Evolutionary conservation across 2,797 vertebrate genomes (phyloP).

Genomic region (Nyctibius grandis): DNA sequence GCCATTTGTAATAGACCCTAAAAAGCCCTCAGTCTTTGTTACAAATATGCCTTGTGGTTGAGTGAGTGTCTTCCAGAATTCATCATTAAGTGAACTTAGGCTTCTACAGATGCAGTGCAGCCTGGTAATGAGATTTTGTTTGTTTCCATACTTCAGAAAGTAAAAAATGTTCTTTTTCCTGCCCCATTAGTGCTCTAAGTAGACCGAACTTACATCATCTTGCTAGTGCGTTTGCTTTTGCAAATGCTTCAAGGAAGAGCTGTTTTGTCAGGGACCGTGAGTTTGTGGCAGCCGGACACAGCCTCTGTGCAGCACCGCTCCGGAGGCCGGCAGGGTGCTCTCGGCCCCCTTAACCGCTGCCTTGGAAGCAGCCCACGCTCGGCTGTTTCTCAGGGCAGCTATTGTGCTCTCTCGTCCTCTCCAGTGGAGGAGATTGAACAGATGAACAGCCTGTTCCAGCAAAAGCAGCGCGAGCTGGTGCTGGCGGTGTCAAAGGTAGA

Average conservation of each 20-base stretch:
- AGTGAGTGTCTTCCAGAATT: not conserved
- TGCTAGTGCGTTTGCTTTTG: not conserved
- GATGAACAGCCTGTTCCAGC: conserved; percentile 93
- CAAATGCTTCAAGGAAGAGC: not conserved
- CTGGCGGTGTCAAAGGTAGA: conserved; percentile 88
- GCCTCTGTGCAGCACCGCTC: not conserved
- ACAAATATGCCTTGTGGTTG: not conserved
- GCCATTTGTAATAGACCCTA: not conserved
- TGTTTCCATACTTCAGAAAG: not conserved
- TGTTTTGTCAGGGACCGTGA: not conserved
- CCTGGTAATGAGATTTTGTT: not conserved
- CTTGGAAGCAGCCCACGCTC: conserved; percentile 42
- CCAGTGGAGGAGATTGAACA: conserved; percentile 96
- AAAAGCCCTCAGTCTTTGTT: not conserved
- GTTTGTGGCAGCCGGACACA: not conserved
- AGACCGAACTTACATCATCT: not conserved
- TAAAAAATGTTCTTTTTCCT: not conserved
- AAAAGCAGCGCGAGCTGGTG: conserved; percentile 93
- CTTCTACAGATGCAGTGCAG: not conserved
- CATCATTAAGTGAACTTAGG: not conserved
- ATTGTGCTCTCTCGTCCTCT: conserved; percentile 43
- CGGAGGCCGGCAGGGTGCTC: not conserved
- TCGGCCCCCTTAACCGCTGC: conserved; percentile 20
- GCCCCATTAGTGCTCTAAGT: not conserved
- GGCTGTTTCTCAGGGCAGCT: conserved; percentile 43